Percentiles rank a stretch among this genome's conserved stretches.
Evolutionary conservation across 1,140 invertebrate species (phyloP).

Genomic region (Anoplophora glabripennis): DNA sequence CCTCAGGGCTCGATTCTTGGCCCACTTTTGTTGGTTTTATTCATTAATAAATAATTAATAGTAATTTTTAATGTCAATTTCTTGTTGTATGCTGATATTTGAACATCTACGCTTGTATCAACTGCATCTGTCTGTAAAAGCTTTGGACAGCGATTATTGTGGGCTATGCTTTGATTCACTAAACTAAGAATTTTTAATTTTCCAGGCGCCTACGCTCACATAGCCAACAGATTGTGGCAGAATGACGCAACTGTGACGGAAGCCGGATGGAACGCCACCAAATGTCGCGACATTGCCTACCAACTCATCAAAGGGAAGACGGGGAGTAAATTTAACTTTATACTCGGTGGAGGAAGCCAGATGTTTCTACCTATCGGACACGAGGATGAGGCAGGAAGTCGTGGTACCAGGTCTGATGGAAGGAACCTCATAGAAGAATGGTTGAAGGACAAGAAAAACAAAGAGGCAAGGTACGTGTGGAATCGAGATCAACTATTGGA

Average conservation of each 20-base stretch:
- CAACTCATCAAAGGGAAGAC: conserved; percentile 71
- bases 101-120: too few relatives aligned
- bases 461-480: conserved; percentile 56
- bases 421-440: conserved; percentile 54
- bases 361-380: conserved; percentile 66
- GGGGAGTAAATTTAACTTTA: conserved; percentile 61
- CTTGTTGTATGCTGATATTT: too few relatives aligned
- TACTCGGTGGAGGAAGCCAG: conserved; percentile 70
- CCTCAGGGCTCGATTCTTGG: too few relatives aligned
- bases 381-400: conserved; percentile 52
- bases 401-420: conserved; percentile 50
- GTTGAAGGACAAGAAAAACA: conserved; percentile 46
- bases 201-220: conserved; percentile 73
- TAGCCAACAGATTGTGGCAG: conserved; percentile 75
- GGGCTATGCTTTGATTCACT: too few relatives aligned
- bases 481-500: conserved; percentile 57
- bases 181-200: too few relatives aligned
- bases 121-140: too few relatives aligned
- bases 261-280: conserved; percentile 44
- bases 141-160: neutral
- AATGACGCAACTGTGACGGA: conserved; percentile 60
- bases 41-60: too few relatives aligned
- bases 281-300: conserved; percentile 70
- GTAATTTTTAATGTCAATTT: too few relatives aligned
- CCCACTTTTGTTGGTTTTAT: too few relatives aligned